A percentile compares a stretch with the other conserved stretches of the same genome.
Conservation (phyloP, 2,888 invertebrate species). For the Drosophila gaucha region DNA sequence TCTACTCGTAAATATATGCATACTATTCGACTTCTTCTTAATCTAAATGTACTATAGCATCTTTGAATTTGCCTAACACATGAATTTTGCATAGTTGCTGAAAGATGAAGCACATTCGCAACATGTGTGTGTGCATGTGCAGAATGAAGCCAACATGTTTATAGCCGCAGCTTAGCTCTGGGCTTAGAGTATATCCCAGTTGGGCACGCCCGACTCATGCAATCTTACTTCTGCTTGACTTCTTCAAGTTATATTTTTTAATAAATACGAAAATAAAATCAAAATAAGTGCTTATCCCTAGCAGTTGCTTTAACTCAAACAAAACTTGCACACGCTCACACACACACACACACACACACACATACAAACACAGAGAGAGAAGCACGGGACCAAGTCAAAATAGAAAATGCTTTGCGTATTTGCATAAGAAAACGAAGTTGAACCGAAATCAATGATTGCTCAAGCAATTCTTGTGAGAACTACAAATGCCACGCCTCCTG, state of each 20-base stretch:
- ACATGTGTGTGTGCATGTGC: too few relatives aligned
- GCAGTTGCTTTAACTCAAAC: conserved; percentile 54
- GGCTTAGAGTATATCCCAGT: background rate
- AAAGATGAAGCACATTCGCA: too few relatives aligned
- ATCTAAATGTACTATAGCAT: too few relatives aligned
- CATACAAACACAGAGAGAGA: conserved; percentile 3
- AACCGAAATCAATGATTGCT: conserved; percentile 80
- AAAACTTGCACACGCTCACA: conserved; percentile 19
- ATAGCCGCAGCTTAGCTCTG: background rate
- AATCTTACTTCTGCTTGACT: conserved; percentile 8
- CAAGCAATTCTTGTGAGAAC: conserved; percentile 64
- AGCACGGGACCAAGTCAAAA: conserved; percentile 49
- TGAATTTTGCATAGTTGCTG: too few relatives aligned
- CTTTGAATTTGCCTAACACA: too few relatives aligned
- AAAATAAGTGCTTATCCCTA: conserved; percentile 52
- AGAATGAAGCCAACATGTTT: background rate
- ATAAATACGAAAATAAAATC: conserved; percentile 69
- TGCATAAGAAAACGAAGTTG: conserved; percentile 77
- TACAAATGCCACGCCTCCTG: conserved; percentile 64
- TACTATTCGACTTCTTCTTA: too few relatives aligned
- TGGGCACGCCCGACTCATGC: background rate
- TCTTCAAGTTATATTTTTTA: conserved; percentile 45
- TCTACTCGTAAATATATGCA: too few relatives aligned
- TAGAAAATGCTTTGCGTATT: conserved; percentile 73
- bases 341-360: conserved; percentile 3